Evolutionary conservation across 2,797 vertebrate genomes (phyloP).

Genomic region (Gadopsis marmoratus): DNA sequence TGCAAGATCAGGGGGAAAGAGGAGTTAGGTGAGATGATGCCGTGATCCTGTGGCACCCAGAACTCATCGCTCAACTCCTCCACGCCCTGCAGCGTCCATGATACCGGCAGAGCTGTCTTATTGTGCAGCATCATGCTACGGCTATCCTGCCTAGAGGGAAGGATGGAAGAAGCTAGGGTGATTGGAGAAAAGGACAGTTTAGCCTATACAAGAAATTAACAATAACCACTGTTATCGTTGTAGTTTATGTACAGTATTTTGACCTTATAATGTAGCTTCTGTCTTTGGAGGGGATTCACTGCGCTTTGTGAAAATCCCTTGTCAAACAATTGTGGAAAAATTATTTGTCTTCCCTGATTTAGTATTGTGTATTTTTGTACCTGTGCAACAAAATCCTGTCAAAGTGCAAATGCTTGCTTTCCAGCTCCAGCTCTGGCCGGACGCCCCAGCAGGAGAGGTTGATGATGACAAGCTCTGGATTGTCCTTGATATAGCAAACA

Average conservation of each 20-base stretch:
- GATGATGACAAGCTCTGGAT: slow-evolving; percentile 86
- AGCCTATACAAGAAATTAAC: background rate
- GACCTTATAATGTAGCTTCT: background rate
- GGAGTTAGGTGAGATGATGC: slow-evolving; percentile 75
- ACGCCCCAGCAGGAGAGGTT: slow-evolving; percentile 89
- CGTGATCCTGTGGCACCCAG: slow-evolving; percentile 79
- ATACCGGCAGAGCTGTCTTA: slow-evolving; percentile 81
- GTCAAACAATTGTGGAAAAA: background rate
- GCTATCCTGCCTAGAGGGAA: slow-evolving; percentile 82
- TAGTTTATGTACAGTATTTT: background rate
- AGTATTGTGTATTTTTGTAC: slow-evolving; percentile 66
- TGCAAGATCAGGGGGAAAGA: slow-evolving; percentile 81
- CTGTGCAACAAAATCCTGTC: slow-evolving; percentile 88
- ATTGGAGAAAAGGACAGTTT: background rate
- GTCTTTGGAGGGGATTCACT: background rate
- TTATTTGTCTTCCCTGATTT: background rate
- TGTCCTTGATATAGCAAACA: slow-evolving; percentile 89
- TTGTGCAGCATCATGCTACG: slow-evolving; percentile 84
- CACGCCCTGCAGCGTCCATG: slow-evolving; percentile 89
- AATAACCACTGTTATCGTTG: background rate
- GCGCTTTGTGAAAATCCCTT: background rate
- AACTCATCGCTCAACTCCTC: slow-evolving; percentile 90
- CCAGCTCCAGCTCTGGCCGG: slow-evolving; percentile 87
- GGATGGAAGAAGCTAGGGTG: background rate
- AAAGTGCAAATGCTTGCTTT: slow-evolving; percentile 87